Conservation (phyloP, 2,888 invertebrate genomes). For the Caprella mutica region DNA sequence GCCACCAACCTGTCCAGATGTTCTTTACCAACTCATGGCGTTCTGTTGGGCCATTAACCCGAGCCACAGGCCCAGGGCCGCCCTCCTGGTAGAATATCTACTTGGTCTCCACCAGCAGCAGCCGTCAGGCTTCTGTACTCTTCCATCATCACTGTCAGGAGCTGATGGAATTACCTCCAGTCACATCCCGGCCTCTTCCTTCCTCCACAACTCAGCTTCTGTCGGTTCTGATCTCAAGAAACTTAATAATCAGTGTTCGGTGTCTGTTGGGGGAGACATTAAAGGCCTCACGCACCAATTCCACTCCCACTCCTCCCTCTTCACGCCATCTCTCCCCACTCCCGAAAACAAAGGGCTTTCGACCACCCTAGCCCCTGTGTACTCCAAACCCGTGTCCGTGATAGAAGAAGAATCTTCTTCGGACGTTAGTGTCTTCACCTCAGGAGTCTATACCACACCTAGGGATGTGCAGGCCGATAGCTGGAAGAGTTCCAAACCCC, state of each 20-base stretch:
- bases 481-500: not conserved
- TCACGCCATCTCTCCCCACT: not conserved
- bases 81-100: slow-evolving; percentile 28
- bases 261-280: not conserved
- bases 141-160: too few species aligned
- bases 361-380: slow-evolving; percentile 1
- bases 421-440: not conserved
- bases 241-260: slow-evolving; percentile 2
- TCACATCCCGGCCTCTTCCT: slow-evolving; percentile 8
- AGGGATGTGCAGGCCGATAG: slow-evolving; percentile 1
- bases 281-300: slow-evolving; percentile 9
- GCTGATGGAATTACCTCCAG: too few species aligned
- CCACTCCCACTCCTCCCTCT: not conserved
- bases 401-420: slow-evolving; percentile 2
- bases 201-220: slow-evolving; percentile 5
- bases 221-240: not conserved
- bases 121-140: too few species aligned
- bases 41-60: slow-evolving; percentile 35
- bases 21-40: slow-evolving; percentile 42
- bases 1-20: slow-evolving; percentile 95
- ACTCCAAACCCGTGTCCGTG: slow-evolving; percentile 1
- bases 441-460: slow-evolving; percentile 2
- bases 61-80: slow-evolving; percentile 29
- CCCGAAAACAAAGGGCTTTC: slow-evolving; percentile 3
- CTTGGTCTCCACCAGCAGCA: slow-evolving; percentile 28